These are phyloP conservation scores for Poecilus cupreus DNA, from an alignment of 2,888 invertebrate species.

Conservation along the genomic window DNA sequence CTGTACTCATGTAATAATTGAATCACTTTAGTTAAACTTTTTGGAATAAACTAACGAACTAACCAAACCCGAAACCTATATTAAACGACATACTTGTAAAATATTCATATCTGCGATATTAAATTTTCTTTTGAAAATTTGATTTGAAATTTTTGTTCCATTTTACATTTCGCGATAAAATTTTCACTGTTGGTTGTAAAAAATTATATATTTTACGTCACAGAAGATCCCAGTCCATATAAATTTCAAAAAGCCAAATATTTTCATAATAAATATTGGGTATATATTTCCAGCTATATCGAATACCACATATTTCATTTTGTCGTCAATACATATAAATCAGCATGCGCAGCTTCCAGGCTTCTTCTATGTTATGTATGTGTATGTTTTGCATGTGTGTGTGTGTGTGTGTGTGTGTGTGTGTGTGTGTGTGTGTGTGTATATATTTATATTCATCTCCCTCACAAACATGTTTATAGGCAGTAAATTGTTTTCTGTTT, in stretches of 20 bases:
- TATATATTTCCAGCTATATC: slow-evolving; percentile 54
- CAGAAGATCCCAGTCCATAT: slow-evolving; percentile 42
- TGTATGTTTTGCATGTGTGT: not conserved
- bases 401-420: not conserved
- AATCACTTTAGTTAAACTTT: too few species aligned
- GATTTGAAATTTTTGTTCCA: not conserved
- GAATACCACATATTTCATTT: slow-evolving; percentile 56
- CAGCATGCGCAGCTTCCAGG: slow-evolving; percentile 18
- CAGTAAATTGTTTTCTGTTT: slow-evolving; percentile 37
- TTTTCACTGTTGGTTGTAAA: slow-evolving; percentile 29
- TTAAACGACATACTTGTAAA: not conserved
- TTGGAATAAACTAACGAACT: too few species aligned
- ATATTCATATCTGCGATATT: not conserved
- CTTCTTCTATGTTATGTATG: slow-evolving; percentile 2
- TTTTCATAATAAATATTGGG: slow-evolving; percentile 59
- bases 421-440: not conserved
- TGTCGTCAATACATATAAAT: slow-evolving; percentile 57
- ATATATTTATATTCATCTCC: slow-evolving; percentile 18
- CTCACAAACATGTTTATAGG: slow-evolving; percentile 20
- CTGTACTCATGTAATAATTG: too few species aligned
- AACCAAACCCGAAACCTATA: too few species aligned
- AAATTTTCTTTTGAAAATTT: slow-evolving; percentile 1
- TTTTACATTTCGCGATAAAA: slow-evolving; percentile 21
- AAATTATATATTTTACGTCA: slow-evolving; percentile 32
- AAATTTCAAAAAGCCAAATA: slow-evolving; percentile 56